Evolutionary conservation across 2,113 vertebrate genomes (phyloP).

Genomic region (Hemiscyllium ocellatum): DNA sequence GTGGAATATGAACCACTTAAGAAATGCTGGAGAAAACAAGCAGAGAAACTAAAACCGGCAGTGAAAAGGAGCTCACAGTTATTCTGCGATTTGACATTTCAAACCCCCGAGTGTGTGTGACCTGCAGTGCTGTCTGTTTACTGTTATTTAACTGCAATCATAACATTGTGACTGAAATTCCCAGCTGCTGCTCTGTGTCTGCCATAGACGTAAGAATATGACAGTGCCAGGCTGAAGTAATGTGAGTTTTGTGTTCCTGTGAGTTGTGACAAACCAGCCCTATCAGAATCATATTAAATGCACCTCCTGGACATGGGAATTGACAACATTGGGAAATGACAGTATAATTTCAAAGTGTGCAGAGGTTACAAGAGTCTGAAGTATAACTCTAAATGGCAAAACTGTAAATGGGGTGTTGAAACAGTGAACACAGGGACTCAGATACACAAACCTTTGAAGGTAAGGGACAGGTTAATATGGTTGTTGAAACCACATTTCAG

Average conservation of each 20-base stretch:
- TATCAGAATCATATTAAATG: neutral
- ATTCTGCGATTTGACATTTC: slow-evolving; percentile 28
- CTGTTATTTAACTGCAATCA: slow-evolving; percentile 11
- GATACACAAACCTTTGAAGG: neutral
- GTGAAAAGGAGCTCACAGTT: slow-evolving; percentile 7
- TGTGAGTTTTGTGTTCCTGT: neutral
- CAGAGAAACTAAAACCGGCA: neutral
- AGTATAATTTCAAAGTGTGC: neutral
- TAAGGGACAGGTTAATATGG: neutral
- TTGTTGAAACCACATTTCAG: neutral
- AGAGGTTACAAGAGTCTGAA: neutral
- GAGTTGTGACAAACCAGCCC: neutral
- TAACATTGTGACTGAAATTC: slow-evolving; percentile 24
- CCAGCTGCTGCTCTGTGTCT: slow-evolving; percentile 25
- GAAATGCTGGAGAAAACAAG: neutral
- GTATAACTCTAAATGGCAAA: neutral
- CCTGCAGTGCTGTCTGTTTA: slow-evolving; percentile 26
- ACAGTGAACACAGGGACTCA: neutral
- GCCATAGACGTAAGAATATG: neutral
- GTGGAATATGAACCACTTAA: neutral
- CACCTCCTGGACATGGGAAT: neutral
- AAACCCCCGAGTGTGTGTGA: slow-evolving; percentile 25
- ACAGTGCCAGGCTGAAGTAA: neutral
- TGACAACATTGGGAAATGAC: no score
- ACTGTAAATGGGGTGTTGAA: neutral